Conservation (phyloP, 2,797 vertebrate species). For the Acanthopagrus latus region DNA sequence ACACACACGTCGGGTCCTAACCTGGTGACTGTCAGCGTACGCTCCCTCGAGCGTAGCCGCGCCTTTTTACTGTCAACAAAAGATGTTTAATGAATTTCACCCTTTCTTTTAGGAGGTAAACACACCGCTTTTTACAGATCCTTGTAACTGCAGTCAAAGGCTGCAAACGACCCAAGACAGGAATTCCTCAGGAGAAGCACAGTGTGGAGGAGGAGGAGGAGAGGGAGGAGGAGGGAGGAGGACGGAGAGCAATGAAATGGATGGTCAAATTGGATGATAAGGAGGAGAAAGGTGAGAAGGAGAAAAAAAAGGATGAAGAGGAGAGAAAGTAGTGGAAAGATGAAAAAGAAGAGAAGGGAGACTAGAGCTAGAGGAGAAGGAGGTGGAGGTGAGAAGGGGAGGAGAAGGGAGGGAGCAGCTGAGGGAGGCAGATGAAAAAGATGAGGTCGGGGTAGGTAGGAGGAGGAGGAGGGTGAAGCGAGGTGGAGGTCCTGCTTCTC, state of each 20-base stretch:
- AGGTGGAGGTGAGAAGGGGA: neutral
- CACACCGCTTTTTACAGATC: slow-evolving; percentile 54
- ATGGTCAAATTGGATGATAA: neutral
- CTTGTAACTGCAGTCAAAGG: slow-evolving; percentile 47
- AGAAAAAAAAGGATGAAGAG: neutral
- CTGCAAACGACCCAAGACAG: slow-evolving; percentile 43
- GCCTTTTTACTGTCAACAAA: slow-evolving; percentile 64
- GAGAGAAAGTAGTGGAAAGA: neutral
- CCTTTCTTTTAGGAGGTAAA: slow-evolving; percentile 56
- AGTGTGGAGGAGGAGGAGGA: slow-evolving; percentile 18
- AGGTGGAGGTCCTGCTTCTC: neutral
- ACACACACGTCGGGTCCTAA: slow-evolving; percentile 17
- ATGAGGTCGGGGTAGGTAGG: neutral
- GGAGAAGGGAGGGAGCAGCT: neutral
- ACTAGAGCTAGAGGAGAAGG: neutral
- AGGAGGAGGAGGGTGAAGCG: neutral
- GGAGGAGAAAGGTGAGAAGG: neutral
- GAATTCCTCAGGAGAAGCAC: slow-evolving; percentile 45
- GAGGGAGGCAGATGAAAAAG: neutral
- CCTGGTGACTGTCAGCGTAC: slow-evolving; percentile 46
- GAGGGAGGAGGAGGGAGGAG: slow-evolving; percentile 11
- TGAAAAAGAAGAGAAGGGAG: neutral
- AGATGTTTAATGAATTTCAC: slow-evolving; percentile 71
- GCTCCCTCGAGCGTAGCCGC: slow-evolving; percentile 28
- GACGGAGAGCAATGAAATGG: neutral